These are phyloP conservation scores for Theodoxus fluviatilis DNA, from an alignment of 2,888 invertebrate genomes.

Conservation along the genomic window DNA sequence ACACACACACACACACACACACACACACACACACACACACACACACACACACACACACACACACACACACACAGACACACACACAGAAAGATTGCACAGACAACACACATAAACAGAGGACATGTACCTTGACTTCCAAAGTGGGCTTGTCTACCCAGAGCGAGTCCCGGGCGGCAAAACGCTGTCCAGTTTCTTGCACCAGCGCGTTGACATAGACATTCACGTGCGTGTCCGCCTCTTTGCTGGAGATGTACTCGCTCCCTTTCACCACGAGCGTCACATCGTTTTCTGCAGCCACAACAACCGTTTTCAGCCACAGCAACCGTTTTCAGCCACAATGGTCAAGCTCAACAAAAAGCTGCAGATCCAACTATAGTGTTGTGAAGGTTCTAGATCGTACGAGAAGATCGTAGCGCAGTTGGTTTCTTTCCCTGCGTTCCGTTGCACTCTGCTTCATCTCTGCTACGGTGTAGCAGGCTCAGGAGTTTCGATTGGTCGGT, in stretches of 20 bases:
- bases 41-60: background rate
- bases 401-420: no score
- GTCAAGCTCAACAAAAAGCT: no score
- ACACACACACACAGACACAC: slow-evolving; percentile 19
- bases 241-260: slow-evolving; percentile 47
- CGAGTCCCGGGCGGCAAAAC: slow-evolving; percentile 49
- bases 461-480: no score
- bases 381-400: no score
- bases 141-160: slow-evolving; percentile 55
- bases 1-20: background rate
- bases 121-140: slow-evolving; percentile 53
- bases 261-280: slow-evolving; percentile 45
- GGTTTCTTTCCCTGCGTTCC: no score
- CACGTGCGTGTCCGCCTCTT: slow-evolving; percentile 57
- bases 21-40: background rate
- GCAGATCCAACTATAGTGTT: no score
- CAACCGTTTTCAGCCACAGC: no score
- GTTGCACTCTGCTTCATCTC: no score
- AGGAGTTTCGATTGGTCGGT: no score
- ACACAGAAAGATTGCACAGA: slow-evolving; percentile 8
- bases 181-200: slow-evolving; percentile 55
- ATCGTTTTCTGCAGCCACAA: slow-evolving; percentile 51
- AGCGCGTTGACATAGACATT: slow-evolving; percentile 53
- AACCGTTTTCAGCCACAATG: no score
- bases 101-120: background rate